A percentile compares a stretch with the other conserved stretches of the same genome.
phyloP scores from a whole-genome alignment of 2,888 invertebrate genomes.

The Clunio marinus region DNA sequence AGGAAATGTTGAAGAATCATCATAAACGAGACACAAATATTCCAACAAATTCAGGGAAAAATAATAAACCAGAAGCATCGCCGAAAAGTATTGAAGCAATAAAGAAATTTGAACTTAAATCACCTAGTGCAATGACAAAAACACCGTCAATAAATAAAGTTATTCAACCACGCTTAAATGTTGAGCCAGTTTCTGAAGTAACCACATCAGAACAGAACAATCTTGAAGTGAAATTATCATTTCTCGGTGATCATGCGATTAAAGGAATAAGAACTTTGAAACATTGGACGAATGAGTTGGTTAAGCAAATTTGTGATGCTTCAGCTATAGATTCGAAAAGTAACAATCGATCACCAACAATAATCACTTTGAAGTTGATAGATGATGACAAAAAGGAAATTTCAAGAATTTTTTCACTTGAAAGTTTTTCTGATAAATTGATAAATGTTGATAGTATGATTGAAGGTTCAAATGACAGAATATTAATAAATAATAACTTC shows the following conservation, averaged over 20 bases:
- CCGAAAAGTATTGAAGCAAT: slow-evolving; percentile 23
- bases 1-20: slow-evolving; percentile 56
- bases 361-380: not conserved
- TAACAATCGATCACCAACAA: not conserved
- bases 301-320: not conserved
- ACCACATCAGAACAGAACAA: too few species aligned
- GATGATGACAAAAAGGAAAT: not conserved
- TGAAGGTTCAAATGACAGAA: slow-evolving; percentile 23
- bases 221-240: not conserved
- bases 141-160: not conserved
- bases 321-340: not conserved
- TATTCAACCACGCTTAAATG: not conserved
- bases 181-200: not conserved
- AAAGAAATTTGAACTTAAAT: not conserved
- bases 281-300: not conserved
- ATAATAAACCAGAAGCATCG: slow-evolving; percentile 39
- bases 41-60: slow-evolving; percentile 40
- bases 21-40: slow-evolving; percentile 40
- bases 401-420: not conserved
- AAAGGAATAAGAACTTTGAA: slow-evolving; percentile 3
- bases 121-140: not conserved
- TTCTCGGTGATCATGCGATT: slow-evolving; percentile 1
- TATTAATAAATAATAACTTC: not conserved
- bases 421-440: not conserved
- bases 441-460: slow-evolving; percentile 38